Base-by-base conservation (phyloP, 2,113 vertebrate species). In the Carassius carassius region DNA sequence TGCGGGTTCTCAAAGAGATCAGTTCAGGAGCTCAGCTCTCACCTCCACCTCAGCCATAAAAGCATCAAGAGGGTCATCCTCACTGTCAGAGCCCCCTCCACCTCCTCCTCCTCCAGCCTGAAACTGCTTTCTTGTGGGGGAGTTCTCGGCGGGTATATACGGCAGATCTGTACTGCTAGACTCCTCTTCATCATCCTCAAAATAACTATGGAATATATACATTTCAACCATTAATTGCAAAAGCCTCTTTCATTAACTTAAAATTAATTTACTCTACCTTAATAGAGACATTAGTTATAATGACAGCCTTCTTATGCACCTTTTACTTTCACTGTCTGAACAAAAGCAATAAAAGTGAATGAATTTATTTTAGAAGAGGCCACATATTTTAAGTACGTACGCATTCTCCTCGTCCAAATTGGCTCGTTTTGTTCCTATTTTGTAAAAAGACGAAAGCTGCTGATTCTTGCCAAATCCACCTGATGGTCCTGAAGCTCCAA, bases 11-110 rank as follows among this genome's bases (percentile, higher is more conserved):
- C 16, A 63, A 9, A 73, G 21, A 51, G 29, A 37, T 35, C 25
- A 49, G 12, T 49, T 49, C 12, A 12, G 47, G 47, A 49, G 47
- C 47, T 63, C 94, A 49, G 47, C 47, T 63, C 94, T 95, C 90
- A 96, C 98, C 96, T 99, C 98, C 84, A 99, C 98, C 93, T 99
- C 97, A 84, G 98, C 98, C 98, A 99, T 99, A 87, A 99, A 99
- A 21, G 98, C 97, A 87, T 99, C 98, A 84, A 99, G 93, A 25
- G 98, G 98, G 84, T 99, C 98, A 77, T 99, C 98, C 19, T 99
- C 98, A 0, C 98, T 99, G 92, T 99, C 98, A 49, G 98, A 99
- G 80, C 97, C 97, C 0, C 89, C 74, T 51, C 80, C 97, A 0
- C 89, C 74, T 78, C 80, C 85, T 35, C 78, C 90, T 0, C 94